Conservation (phyloP, 2,888 invertebrate species). For the Temnothorax ravouxi region DNA sequence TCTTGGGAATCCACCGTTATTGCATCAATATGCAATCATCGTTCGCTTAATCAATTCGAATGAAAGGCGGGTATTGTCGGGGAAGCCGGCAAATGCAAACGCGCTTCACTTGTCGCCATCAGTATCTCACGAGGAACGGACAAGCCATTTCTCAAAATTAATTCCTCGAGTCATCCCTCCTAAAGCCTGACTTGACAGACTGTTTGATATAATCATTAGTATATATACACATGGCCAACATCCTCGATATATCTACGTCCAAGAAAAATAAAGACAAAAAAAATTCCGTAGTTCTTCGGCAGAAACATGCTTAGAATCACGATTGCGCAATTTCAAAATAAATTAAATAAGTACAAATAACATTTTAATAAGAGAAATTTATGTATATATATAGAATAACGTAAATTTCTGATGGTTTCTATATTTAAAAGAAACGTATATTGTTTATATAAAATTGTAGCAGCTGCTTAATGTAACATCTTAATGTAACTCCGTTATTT, state of each 20-base stretch:
- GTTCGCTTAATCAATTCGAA: slow-evolving; percentile 51
- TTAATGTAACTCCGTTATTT: not conserved
- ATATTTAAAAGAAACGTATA: not conserved
- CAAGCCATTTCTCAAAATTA: slow-evolving; percentile 50
- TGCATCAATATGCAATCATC: slow-evolving; percentile 57
- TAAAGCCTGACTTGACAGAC: slow-evolving; percentile 3
- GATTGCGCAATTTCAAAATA: not conserved
- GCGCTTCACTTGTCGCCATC: slow-evolving; percentile 46
- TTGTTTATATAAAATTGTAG: not conserved
- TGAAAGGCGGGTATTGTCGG: slow-evolving; percentile 52
- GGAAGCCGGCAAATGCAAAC: slow-evolving; percentile 25
- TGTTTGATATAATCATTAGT: slow-evolving; percentile 25
- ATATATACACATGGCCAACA: not conserved
- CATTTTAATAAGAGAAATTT: not conserved
- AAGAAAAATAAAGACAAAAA: not conserved
- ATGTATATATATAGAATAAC: not conserved
- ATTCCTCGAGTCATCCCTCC: slow-evolving; percentile 18
- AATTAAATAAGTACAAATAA: not conserved
- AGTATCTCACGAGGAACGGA: slow-evolving; percentile 29
- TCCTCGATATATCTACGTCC: not conserved
- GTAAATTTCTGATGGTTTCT: not conserved
- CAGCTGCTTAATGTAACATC: not conserved
- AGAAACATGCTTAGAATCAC: not conserved
- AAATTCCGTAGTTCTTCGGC: not conserved
- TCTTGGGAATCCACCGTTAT: slow-evolving; percentile 51